A percentile compares a stretch with the other conserved stretches of the same genome.
Conservation (phyloP, 1,140 invertebrate genomes). For the Bombus difficillimus region DNA sequence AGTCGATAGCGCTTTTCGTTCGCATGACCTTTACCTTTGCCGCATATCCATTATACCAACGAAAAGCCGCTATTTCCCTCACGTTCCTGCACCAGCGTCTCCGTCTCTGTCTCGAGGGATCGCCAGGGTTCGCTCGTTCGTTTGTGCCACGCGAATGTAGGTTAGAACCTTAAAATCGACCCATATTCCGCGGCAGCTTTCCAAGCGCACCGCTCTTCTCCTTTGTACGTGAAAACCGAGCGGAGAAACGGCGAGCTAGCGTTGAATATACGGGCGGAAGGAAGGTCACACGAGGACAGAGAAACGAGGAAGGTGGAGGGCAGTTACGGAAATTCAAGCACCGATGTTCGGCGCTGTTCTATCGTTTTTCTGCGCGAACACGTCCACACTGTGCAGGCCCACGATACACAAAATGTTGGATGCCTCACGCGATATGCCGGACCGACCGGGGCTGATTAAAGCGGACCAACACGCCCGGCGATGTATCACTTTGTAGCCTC, state of each 20-base stretch:
- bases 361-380: constrained; percentile 54
- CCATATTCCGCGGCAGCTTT: constrained; percentile 65
- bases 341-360: background rate
- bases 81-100: constrained; percentile 9
- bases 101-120: constrained; percentile 30
- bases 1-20: constrained; percentile 61
- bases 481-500: constrained; percentile 8
- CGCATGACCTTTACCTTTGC: constrained; percentile 74
- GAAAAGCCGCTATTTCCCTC: background rate
- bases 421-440: constrained; percentile 46
- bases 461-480: constrained; percentile 26
- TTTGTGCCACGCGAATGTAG: constrained; percentile 56
- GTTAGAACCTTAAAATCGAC: constrained; percentile 69
- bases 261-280: background rate
- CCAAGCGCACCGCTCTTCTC: constrained; percentile 20
- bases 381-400: background rate
- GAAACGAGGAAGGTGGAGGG: background rate
- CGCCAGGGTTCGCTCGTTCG: constrained; percentile 20
- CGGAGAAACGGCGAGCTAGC: background rate
- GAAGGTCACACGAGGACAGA: constrained; percentile 5
- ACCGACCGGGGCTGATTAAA: constrained; percentile 50
- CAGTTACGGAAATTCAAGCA: constrained; percentile 24
- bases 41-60: constrained; percentile 55
- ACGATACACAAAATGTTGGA: constrained; percentile 43
- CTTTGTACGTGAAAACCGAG: constrained; percentile 17